Evolutionary conservation across 1,140 invertebrate genomes (phyloP), one percentile per base, ranked within the genome.

Genomic region (roundworm (Caenorhabditis elegans)): DNA sequence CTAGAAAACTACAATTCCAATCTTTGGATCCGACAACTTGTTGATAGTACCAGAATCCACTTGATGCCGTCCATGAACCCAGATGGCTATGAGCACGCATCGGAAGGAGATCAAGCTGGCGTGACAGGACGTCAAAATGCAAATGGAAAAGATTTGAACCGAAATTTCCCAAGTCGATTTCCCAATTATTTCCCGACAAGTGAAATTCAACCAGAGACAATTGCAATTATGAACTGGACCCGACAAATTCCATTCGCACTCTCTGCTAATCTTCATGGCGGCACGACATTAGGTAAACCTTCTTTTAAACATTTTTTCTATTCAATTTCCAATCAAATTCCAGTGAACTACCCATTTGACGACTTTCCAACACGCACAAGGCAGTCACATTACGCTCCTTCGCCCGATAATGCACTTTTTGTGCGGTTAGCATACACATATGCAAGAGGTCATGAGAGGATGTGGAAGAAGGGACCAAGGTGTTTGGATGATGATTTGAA

Each of bases 61-160:
- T 91, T 99, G 4, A 91, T 99, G 92, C 96, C 96, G 3, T 94
- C 94, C 76, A 96, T 98, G 95, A 98, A 99, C 91, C 97, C 97
- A 0, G 97, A 98, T 91, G 97, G 97, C 4, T 86, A 86, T 53
- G 85, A 86, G 39, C 11, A 84, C 1, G 70, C 85, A 2, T 34
- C 28, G 1, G 85, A 86, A 82, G 85, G 85, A 15, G 85, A 86
- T 75, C 65, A 78, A 70, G 24, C 60, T n/a, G 80, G 82, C 3
- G 65, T 78, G 17, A 24, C 31, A 0, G 96, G 96, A 11, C 91
- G 97, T 85, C 87, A 89, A 2, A 98, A 98, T 91, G 94, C 94
- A 0, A 91, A 96, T 87, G 88, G 92, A 47, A 91, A 96, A 0
- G 97, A 98, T 90, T 91, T 99, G 0, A 98, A 98, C 91, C 92